Conservation (phyloP, 1,140 invertebrate species). For the Drosophila bocqueti region DNA sequence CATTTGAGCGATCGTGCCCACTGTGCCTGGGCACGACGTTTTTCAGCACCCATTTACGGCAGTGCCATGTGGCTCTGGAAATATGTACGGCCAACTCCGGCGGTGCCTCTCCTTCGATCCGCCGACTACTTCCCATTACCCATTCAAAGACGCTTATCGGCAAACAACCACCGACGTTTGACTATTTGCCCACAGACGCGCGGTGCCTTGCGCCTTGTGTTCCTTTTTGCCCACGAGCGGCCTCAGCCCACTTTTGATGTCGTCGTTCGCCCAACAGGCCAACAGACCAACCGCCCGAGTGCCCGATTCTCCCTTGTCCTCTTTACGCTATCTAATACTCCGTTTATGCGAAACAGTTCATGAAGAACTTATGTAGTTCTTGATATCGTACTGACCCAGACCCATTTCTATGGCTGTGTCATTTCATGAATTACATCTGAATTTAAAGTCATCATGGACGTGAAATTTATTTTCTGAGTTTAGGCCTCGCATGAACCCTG, state of each 20-base stretch:
- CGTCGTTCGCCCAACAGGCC: neutral
- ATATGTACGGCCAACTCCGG: conserved; percentile 15
- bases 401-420: neutral
- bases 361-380: neutral
- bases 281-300: neutral
- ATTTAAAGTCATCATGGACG: too few species aligned
- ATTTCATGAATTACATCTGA: neutral
- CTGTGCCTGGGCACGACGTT: conserved; percentile 21
- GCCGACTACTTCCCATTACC: conserved; percentile 40
- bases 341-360: neutral
- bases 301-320: neutral
- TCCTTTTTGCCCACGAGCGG: conserved; percentile 64
- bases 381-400: too few species aligned
- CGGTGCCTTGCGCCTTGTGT: conserved; percentile 21
- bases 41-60: conserved; percentile 19
- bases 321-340: neutral
- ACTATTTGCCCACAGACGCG: conserved; percentile 47
- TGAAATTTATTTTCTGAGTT: neutral
- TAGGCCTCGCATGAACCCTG: neutral
- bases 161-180: conserved; percentile 47
- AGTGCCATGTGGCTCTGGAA: conserved; percentile 1
- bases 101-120: conserved; percentile 8
- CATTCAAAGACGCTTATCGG: conserved; percentile 55
- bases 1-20: neutral
- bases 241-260: conserved; percentile 58